Percentiles rank a stretch among this genome's conserved stretches.
Conservation (phyloP, 2,888 invertebrate species). For the Limenitis camilla region DNA sequence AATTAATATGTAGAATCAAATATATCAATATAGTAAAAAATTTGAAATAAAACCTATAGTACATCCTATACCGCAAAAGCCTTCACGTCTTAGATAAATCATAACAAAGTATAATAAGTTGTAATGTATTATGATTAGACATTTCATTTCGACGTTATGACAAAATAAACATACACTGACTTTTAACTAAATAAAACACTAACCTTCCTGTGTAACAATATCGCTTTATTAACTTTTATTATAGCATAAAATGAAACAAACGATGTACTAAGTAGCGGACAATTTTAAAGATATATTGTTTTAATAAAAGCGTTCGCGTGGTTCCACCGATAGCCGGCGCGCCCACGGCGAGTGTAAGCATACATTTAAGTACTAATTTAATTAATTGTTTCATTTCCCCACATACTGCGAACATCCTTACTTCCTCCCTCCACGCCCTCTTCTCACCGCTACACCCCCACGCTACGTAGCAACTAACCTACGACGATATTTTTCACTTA, state of each 20-base stretch:
- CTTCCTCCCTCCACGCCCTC: constrained; percentile 7
- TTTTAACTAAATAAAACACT: background rate
- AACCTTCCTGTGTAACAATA: background rate
- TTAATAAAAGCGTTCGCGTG: constrained; percentile 50
- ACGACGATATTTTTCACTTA: constrained; percentile 62
- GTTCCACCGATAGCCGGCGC: constrained; percentile 32
- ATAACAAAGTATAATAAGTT: no score
- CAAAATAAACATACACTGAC: no score
- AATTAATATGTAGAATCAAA: no score
- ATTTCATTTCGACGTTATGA: no score
- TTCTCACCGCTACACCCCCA: constrained; percentile 1
- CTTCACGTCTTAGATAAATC: no score
- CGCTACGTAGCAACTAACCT: constrained; percentile 31
- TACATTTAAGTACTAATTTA: constrained; percentile 63
- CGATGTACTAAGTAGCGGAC: constrained; percentile 21
- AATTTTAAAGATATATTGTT: constrained; percentile 55
- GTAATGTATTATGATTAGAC: no score
- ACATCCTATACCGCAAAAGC: no score
- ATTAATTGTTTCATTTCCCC: constrained; percentile 68
- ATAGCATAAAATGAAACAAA: constrained; percentile 16
- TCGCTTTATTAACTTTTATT: constrained; percentile 13
- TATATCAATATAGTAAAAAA: no score
- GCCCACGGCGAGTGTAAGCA: constrained; percentile 41
- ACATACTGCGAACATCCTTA: constrained; percentile 34
- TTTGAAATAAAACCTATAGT: no score